Conservation (phyloP, 2,797 vertebrate species). For the Myiothlypis coronata region DNA sequence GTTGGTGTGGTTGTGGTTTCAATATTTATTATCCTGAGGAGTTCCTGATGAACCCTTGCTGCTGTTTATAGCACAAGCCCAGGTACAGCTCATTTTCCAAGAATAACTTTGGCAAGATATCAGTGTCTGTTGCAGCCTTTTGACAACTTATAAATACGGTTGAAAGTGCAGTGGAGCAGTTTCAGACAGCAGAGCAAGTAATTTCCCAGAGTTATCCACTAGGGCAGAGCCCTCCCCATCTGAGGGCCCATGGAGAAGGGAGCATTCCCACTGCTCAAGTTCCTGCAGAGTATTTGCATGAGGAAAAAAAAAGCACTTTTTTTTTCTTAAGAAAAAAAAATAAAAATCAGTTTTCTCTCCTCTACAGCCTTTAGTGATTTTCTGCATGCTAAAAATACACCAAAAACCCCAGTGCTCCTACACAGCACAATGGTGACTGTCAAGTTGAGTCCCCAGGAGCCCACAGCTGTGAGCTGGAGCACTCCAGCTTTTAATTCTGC, state of each 20-base stretch:
- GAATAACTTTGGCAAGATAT: neutral
- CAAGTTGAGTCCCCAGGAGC: neutral
- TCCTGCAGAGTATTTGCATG: neutral
- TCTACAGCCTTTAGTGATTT: neutral
- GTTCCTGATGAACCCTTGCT: neutral
- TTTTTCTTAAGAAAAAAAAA: neutral
- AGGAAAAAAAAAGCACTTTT: neutral
- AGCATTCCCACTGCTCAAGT: neutral
- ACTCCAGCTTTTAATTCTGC: neutral
- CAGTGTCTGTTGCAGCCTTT: slow-evolving; percentile 4
- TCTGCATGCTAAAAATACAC: neutral
- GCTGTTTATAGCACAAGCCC: neutral
- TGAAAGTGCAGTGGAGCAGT: neutral
- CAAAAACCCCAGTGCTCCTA: neutral
- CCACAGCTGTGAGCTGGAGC: neutral
- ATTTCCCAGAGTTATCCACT: neutral
- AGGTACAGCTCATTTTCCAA: neutral
- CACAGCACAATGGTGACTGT: neutral
- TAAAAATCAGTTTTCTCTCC: neutral
- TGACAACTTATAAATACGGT: neutral
- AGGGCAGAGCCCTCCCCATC: neutral
- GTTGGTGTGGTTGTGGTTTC: neutral
- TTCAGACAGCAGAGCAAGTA: neutral
- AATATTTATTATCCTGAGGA: neutral
- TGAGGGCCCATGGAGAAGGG: neutral